These are phyloP conservation scores for Paedocypris sp. DNA, from an alignment of 2,113 vertebrate genomes.

Conservation along the genomic window DNA sequence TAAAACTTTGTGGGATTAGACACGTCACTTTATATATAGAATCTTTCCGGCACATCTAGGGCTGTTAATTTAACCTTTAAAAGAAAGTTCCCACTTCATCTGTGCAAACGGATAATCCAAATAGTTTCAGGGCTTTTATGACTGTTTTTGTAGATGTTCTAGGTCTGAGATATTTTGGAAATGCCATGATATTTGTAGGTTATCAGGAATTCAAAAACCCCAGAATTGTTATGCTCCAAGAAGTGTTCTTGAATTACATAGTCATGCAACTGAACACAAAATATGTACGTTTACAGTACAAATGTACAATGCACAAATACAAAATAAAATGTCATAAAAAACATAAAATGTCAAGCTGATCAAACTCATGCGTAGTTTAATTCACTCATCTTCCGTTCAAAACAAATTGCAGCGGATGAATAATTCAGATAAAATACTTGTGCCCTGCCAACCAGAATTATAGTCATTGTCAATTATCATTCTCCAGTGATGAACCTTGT, in stretches of 20 bases:
- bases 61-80: too few relatives aligned
- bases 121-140: too few relatives aligned
- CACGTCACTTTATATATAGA: not conserved
- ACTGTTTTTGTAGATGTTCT: too few relatives aligned
- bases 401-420: not conserved
- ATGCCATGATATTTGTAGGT: too few relatives aligned
- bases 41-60: not conserved
- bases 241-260: too few relatives aligned
- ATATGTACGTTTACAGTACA: too few relatives aligned
- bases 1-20: constrained; percentile 1
- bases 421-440: constrained; percentile 3
- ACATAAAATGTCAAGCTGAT: not conserved
- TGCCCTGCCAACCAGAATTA: constrained; percentile 18
- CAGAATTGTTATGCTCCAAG: too few relatives aligned
- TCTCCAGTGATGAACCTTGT: not conserved
- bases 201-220: too few relatives aligned
- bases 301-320: not conserved
- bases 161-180: too few relatives aligned
- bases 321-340: not conserved
- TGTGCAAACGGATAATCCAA: too few relatives aligned
- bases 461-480: constrained; percentile 11
- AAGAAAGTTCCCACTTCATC: too few relatives aligned
- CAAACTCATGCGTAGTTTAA: not conserved
- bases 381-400: not conserved
- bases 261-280: too few relatives aligned